Evolutionary conservation across 2,888 invertebrate species (phyloP).

Genomic region (Alsophila aescularia): DNA sequence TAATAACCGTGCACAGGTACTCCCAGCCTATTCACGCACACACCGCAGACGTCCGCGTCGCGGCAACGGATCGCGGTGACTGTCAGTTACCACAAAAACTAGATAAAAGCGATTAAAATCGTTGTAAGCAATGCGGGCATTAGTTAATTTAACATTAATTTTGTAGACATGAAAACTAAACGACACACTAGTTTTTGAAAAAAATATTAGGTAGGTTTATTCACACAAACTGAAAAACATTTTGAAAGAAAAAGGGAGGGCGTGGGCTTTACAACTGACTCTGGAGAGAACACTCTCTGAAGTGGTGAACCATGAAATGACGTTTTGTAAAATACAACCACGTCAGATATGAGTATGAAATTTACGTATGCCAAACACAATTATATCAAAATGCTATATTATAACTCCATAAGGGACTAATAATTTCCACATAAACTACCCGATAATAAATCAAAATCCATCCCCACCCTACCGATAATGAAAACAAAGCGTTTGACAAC

Average conservation of each 20-base stretch:
- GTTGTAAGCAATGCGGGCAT: conserved; percentile 33
- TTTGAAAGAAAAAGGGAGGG: too few relatives aligned
- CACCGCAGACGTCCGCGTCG: conserved; percentile 72
- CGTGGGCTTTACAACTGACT: too few relatives aligned
- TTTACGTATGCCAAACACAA: not conserved
- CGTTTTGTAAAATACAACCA: too few relatives aligned
- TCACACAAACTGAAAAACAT: too few relatives aligned
- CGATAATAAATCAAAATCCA: conserved; percentile 32
- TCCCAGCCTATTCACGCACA: conserved; percentile 19
- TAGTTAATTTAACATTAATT: conserved; percentile 8
- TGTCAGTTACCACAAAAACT: conserved; percentile 78
- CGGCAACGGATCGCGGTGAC: conserved; percentile 58
- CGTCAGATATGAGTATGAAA: too few relatives aligned
- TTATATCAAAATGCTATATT: not conserved
- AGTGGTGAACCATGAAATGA: too few relatives aligned
- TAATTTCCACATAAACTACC: conserved; percentile 13
- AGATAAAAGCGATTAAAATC: conserved; percentile 70
- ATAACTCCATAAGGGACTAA: not conserved
- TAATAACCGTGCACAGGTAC: not conserved
- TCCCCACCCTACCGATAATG: conserved; percentile 31
- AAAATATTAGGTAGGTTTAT: too few relatives aligned
- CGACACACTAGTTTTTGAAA: too few relatives aligned
- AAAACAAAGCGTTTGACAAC: conserved; percentile 55
- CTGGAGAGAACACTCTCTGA: too few relatives aligned
- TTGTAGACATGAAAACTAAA: not conserved